Percentiles rank a stretch among this genome's conserved stretches.
These are phyloP conservation scores for Frankliniella fusca DNA, from an alignment of 2,888 invertebrate genomes.

Conservation along the genomic window DNA sequence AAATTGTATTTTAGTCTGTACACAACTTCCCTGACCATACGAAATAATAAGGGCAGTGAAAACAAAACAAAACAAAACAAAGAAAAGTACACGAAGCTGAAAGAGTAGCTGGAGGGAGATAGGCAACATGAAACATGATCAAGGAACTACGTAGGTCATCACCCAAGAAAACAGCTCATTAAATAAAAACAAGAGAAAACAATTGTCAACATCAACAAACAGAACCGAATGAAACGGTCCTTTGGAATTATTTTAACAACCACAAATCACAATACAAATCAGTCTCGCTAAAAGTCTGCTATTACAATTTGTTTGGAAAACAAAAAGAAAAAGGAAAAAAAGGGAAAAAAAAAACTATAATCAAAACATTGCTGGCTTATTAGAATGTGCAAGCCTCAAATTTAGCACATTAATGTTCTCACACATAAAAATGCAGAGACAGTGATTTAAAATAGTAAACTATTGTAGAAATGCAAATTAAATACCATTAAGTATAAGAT, in stretches of 20 bases:
- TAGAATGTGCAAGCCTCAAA: not conserved
- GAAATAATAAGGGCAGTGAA: slow-evolving; percentile 8
- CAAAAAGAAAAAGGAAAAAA: not conserved
- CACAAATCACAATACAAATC: slow-evolving; percentile 25
- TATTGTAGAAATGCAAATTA: not conserved
- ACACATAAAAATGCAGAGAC: slow-evolving; percentile 3
- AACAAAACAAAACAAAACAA: too few relatives aligned
- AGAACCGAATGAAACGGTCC: slow-evolving; percentile 24
- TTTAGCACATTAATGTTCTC: not conserved
- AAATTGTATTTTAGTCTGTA: not conserved
- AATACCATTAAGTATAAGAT: not conserved
- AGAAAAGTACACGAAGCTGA: not conserved
- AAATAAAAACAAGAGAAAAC: slow-evolving; percentile 27
- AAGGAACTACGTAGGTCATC: slow-evolving; percentile 21
- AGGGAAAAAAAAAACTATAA: too few relatives aligned
- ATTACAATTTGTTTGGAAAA: slow-evolving; percentile 2
- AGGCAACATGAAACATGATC: slow-evolving; percentile 17
- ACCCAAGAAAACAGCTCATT: slow-evolving; percentile 14
- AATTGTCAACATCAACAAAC: slow-evolving; percentile 23
- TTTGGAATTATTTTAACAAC: slow-evolving; percentile 27
- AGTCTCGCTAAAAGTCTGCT: slow-evolving; percentile 22
- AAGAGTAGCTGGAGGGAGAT: not conserved
- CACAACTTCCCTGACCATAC: not conserved
- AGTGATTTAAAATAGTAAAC: not conserved
- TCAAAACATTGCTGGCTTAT: slow-evolving; percentile 1